A percentile compares a stretch with the other conserved stretches of the same genome.
phyloP scores from a whole-genome alignment of 1,140 invertebrate species.

The Bradysia coprophila region DNA sequence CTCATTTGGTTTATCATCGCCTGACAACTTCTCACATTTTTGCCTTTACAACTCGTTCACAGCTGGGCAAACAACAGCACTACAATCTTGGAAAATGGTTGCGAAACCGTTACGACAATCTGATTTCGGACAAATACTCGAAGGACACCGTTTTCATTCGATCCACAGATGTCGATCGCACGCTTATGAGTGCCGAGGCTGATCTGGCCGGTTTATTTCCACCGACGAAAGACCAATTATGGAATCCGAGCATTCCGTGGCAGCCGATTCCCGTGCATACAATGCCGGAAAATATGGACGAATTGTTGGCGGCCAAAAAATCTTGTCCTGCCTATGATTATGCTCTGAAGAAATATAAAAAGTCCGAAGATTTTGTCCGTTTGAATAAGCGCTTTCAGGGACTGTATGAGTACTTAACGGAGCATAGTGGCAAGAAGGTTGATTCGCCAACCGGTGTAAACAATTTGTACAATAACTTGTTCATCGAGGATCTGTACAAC shows the following conservation, averaged over 20 bases:
- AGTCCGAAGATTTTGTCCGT: constrained; percentile 34
- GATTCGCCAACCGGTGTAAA: constrained; percentile 29
- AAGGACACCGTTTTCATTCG: constrained; percentile 40
- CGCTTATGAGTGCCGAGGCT: constrained; percentile 71
- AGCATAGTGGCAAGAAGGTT: constrained; percentile 35
- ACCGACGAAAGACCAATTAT: constrained; percentile 33
- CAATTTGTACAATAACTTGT: constrained; percentile 44
- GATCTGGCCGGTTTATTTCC: constrained; percentile 72
- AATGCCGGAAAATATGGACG: constrained; percentile 40
- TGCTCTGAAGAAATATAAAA: constrained; percentile 31
- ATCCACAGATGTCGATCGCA: constrained; percentile 74
- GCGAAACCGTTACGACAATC: constrained; percentile 41
- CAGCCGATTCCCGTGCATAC: constrained; percentile 83
- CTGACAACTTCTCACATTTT: no score
- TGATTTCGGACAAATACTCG: constrained; percentile 32
- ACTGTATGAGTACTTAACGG: constrained; percentile 42
- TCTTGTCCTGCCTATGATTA: constrained; percentile 42
- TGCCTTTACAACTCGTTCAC: no score
- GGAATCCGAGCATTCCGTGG: constrained; percentile 55
- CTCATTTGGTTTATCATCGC: no score
- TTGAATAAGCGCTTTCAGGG: constrained; percentile 36
- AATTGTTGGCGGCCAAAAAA: constrained; percentile 41
- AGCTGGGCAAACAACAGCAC: constrained; percentile 62
- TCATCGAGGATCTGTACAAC: constrained; percentile 51
- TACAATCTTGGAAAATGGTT: constrained; percentile 60